A percentile compares a stretch with the other conserved stretches of the same genome.
Evolutionary conservation across 2,888 invertebrate species (phyloP).

Genomic region (Carpatolechia fugitivella): DNA sequence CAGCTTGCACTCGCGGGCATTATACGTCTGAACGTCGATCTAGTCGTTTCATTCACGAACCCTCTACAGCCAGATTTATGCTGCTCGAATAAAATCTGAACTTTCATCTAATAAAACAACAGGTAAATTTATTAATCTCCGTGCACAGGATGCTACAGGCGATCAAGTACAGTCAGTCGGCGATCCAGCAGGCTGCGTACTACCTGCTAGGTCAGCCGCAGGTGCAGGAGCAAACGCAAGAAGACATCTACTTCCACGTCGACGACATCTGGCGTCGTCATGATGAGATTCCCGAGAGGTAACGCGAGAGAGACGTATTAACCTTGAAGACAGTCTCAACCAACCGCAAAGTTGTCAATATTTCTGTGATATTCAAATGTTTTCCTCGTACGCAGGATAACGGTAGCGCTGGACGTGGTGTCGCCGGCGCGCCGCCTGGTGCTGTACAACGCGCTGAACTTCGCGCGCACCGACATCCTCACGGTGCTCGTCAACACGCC

Average conservation of each 20-base stretch:
- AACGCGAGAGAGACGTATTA: too few relatives aligned
- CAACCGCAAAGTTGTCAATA: too few relatives aligned
- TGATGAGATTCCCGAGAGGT: slow-evolving; percentile 77
- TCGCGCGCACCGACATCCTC: slow-evolving; percentile 86
- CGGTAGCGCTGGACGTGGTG: slow-evolving; percentile 79
- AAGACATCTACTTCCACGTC: slow-evolving; percentile 78
- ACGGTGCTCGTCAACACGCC: slow-evolving; percentile 89
- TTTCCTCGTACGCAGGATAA: too few relatives aligned
- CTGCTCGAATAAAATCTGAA: too few relatives aligned
- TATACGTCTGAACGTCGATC: too few relatives aligned
- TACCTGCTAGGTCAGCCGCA: slow-evolving; percentile 81
- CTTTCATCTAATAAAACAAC: too few relatives aligned
- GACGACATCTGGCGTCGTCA: slow-evolving; percentile 82
- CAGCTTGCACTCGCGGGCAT: too few relatives aligned
- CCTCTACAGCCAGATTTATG: too few relatives aligned
- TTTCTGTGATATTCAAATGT: too few relatives aligned
- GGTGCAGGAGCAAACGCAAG: slow-evolving; percentile 62
- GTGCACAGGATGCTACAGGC: slow-evolving; percentile 81
- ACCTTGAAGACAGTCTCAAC: too few relatives aligned
- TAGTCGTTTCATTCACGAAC: too few relatives aligned
- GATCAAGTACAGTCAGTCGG: slow-evolving; percentile 83
- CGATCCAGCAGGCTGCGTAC: slow-evolving; percentile 75
- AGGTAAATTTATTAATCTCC: too few relatives aligned
- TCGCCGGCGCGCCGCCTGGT: slow-evolving; percentile 84
- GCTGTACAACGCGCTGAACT: slow-evolving; percentile 89